These are phyloP conservation scores for Allacma fusca DNA, from an alignment of 2,888 invertebrate genomes.

Conservation along the genomic window DNA sequence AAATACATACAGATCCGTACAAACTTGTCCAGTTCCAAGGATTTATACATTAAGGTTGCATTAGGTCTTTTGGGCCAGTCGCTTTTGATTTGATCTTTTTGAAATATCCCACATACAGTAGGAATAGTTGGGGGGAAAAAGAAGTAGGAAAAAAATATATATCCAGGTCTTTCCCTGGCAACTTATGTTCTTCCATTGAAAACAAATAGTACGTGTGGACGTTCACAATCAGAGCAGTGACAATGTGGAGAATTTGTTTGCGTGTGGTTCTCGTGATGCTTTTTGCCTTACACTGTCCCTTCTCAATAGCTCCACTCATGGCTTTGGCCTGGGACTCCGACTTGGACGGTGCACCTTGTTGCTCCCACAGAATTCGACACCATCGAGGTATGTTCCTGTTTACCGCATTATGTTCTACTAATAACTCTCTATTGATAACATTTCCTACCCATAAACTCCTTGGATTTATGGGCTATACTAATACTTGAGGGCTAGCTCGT, in stretches of 20 bases:
- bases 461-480: neutral
- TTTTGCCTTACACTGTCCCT: constrained; percentile 61
- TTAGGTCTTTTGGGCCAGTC: too few species aligned
- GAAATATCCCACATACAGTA: too few species aligned
- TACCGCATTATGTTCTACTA: neutral
- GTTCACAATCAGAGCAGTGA: constrained; percentile 43
- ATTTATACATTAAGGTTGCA: too few species aligned
- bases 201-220: neutral
- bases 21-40: too few species aligned
- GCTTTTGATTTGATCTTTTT: too few species aligned
- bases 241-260: constrained; percentile 61
- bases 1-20: too few species aligned
- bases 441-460: constrained; percentile 2
- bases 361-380: constrained; percentile 60
- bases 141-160: too few species aligned
- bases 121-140: too few species aligned
- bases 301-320: constrained; percentile 61
- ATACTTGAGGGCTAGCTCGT: too few species aligned
- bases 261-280: constrained; percentile 61
- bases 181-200: constrained; percentile 1
- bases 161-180: neutral
- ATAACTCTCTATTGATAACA: neutral
- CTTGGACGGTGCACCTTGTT: constrained; percentile 60
- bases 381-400: constrained; percentile 56
- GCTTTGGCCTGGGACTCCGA: constrained; percentile 61